phyloP scores from a whole-genome alignment of 23 tunicate species.

The Styela plicata region DNA sequence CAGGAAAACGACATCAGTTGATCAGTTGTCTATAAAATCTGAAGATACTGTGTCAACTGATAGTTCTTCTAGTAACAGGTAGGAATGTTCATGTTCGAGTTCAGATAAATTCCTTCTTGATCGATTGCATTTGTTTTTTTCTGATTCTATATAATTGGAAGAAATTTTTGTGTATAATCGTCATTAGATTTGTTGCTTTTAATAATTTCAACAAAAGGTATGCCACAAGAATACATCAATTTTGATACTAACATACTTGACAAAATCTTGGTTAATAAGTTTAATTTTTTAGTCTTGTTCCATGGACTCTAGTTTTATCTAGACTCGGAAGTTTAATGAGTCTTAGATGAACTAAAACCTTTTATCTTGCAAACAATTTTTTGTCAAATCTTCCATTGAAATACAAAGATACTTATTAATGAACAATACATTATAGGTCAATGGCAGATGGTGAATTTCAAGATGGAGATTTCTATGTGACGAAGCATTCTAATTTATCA shows the following conservation, averaged over 20 bases:
- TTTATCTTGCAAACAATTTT: too few relatives aligned
- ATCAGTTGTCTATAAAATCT: conserved; percentile 12
- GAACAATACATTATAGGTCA: neutral
- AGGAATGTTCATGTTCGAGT: too few relatives aligned
- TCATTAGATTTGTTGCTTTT: neutral
- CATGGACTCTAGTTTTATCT: too few relatives aligned
- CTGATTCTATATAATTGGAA: neutral
- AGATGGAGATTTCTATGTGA: conserved; percentile 87
- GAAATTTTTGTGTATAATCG: neutral
- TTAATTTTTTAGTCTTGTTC: too few relatives aligned
- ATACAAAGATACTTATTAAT: conserved; percentile 1
- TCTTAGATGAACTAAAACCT: too few relatives aligned
- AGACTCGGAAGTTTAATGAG: too few relatives aligned
- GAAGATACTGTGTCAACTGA: neutral
- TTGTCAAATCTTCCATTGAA: too few relatives aligned
- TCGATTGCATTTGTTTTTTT: neutral
- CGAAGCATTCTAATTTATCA: conserved; percentile 94
- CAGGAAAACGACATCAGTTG: neutral
- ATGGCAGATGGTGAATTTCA: conserved; percentile 8
- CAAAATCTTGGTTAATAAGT: too few relatives aligned
- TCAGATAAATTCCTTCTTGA: neutral
- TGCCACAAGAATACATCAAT: too few relatives aligned
- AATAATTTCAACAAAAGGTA: neutral
- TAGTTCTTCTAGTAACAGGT: conserved; percentile 18
- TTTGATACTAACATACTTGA: too few relatives aligned